These are phyloP conservation scores for Ptychobarbus kaznakovi DNA, from an alignment of 2,797 vertebrate species.

Conservation along the genomic window DNA sequence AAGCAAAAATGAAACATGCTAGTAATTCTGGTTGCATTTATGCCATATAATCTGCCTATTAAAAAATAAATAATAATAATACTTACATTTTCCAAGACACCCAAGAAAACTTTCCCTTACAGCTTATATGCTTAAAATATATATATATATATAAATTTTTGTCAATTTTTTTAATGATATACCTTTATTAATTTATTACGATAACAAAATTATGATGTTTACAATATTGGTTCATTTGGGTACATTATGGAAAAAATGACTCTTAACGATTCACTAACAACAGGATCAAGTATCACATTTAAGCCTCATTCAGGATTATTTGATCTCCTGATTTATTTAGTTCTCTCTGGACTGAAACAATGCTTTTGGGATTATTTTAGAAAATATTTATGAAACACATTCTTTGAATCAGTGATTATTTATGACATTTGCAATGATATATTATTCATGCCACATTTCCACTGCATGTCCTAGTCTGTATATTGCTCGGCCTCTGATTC, in stretches of 20 bases:
- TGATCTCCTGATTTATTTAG: background rate
- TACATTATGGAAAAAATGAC: background rate
- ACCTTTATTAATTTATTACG: background rate
- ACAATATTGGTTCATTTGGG: background rate
- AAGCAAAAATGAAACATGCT: background rate
- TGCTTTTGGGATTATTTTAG: slow-evolving; percentile 6
- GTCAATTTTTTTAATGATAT: background rate
- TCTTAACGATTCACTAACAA: too few relatives aligned
- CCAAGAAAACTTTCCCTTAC: background rate
- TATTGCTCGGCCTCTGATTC: background rate
- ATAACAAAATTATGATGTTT: background rate
- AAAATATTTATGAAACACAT: background rate
- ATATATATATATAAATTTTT: too few relatives aligned
- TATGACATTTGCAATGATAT: background rate
- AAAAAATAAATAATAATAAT: background rate
- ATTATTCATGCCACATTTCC: background rate
- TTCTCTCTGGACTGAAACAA: background rate
- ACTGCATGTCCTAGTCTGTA: background rate
- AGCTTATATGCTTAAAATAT: background rate
- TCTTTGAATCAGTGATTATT: background rate
- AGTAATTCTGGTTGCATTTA: background rate
- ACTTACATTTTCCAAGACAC: background rate
- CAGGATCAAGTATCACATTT: background rate
- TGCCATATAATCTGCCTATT: background rate
- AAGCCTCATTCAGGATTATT: background rate